phyloP scores from a whole-genome alignment of 2,888 invertebrate species.

The Cheilosia grossa region DNA sequence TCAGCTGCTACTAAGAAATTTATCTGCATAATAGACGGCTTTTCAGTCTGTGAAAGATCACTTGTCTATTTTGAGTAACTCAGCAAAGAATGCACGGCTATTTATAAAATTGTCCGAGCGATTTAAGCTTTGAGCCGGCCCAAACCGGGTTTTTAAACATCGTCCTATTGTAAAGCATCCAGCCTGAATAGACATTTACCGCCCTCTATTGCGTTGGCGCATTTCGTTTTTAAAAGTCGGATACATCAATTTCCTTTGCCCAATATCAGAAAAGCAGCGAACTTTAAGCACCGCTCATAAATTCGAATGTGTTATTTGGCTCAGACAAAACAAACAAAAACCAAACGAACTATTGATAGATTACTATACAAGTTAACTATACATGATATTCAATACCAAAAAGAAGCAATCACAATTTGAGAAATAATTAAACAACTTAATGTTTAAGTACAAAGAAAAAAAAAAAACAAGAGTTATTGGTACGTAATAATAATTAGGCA shows the following conservation, averaged over 20 bases:
- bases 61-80: neutral
- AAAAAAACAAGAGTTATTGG: conserved; percentile 34
- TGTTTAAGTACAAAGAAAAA: neutral
- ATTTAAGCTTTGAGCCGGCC: too few relatives aligned
- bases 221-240: too few relatives aligned
- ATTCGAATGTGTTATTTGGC: conserved; percentile 31
- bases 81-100: neutral
- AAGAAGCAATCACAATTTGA: conserved; percentile 65
- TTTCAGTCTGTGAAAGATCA: too few relatives aligned
- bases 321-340: conserved; percentile 14
- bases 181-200: too few relatives aligned
- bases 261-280: too few relatives aligned
- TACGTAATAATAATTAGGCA: conserved; percentile 56
- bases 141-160: neutral
- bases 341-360: conserved; percentile 35
- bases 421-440: conserved; percentile 31
- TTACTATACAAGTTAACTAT: conserved; percentile 20
- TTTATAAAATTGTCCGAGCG: neutral
- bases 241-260: too few relatives aligned
- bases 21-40: too few relatives aligned
- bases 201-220: too few relatives aligned
- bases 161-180: too few relatives aligned
- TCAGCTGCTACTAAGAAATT: too few relatives aligned
- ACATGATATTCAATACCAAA: conserved; percentile 39
- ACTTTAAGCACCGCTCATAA: neutral